Percentiles rank a stretch among this genome's conserved stretches.
Evolutionary conservation across 2,888 invertebrate species (phyloP).

Genomic region (Rhimphoctona megacephalus): DNA sequence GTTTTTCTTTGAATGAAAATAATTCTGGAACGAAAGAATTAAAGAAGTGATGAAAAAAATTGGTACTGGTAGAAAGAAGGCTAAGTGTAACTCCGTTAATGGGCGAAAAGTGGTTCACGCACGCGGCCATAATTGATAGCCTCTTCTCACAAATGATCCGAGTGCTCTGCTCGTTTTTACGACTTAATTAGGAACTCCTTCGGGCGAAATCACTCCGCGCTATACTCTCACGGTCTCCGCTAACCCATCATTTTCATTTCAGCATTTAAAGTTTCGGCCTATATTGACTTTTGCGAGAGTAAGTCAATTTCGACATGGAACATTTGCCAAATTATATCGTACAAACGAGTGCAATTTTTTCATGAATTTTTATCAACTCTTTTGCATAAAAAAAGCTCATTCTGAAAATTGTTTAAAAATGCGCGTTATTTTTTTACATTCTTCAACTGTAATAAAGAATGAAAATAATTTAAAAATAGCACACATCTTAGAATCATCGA

Average conservation of each 20-base stretch:
- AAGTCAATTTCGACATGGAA: slow-evolving; percentile 1
- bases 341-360: not conserved
- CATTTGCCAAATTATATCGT: not conserved
- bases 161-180: slow-evolving; percentile 53
- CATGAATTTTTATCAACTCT: not conserved
- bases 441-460: not conserved
- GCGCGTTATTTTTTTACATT: not conserved
- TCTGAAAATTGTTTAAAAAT: not conserved
- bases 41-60: slow-evolving; percentile 17
- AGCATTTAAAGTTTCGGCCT: not conserved
- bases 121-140: slow-evolving; percentile 64
- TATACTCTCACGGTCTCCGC: not conserved
- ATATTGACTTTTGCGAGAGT: not conserved
- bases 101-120: slow-evolving; percentile 66
- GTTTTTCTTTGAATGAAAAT: slow-evolving; percentile 5
- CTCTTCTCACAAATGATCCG: slow-evolving; percentile 52
- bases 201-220: slow-evolving; percentile 28
- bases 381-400: not conserved
- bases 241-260: slow-evolving; percentile 38
- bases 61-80: slow-evolving; percentile 40
- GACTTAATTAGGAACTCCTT: slow-evolving; percentile 65
- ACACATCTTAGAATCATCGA: not conserved
- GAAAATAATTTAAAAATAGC: not conserved
- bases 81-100: slow-evolving; percentile 63
- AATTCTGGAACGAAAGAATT: slow-evolving; percentile 18